Conservation (phyloP, 2,113 vertebrate genomes). For the Plecotus auritus region DNA sequence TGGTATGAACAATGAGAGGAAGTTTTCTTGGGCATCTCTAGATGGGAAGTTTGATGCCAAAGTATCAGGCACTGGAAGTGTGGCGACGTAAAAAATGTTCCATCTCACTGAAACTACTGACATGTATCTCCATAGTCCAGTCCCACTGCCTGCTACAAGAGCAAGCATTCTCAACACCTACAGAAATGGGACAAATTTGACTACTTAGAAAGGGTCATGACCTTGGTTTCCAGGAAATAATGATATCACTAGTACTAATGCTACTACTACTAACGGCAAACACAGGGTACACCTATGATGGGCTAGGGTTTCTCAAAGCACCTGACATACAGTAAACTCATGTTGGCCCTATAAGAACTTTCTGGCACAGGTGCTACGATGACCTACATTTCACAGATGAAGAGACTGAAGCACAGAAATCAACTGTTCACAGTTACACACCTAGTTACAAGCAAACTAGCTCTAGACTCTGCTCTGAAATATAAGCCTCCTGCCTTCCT, state of each 20-base stretch:
- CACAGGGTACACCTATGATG: neutral
- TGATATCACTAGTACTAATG: neutral
- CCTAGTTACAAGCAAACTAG: neutral
- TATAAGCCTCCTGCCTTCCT: neutral
- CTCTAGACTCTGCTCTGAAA: neutral
- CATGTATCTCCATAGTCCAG: neutral
- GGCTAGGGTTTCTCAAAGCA: neutral
- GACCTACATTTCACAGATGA: neutral
- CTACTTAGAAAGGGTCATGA: neutral
- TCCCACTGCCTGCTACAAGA: neutral
- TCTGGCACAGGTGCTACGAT: neutral
- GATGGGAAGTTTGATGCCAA: neutral
- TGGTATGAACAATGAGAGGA: neutral
- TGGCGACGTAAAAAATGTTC: neutral
- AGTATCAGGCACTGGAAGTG: neutral
- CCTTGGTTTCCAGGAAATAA: neutral
- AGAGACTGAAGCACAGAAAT: neutral
- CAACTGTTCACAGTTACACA: neutral
- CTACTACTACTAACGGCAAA: neutral
- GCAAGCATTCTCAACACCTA: neutral
- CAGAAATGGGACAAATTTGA: neutral
- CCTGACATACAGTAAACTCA: neutral
- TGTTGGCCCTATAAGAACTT: neutral
- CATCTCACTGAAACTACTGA: neutral
- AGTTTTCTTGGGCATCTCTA: neutral